Base-by-base conservation (phyloP, 2,888 invertebrate genomes). In the Caenorhabditis becei region DNA sequence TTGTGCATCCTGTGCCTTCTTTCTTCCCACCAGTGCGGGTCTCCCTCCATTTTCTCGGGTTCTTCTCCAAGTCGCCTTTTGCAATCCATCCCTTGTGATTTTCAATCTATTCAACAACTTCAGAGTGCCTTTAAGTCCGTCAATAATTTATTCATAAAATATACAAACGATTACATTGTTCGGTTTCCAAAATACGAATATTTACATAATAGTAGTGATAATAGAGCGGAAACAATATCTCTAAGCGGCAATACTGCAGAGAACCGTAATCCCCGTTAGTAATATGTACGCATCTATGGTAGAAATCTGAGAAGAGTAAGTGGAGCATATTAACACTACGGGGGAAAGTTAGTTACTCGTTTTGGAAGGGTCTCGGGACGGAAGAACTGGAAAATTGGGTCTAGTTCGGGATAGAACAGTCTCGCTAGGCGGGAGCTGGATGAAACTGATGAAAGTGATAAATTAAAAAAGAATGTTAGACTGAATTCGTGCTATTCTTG, bases 61-160 rank as follows among this genome's bases (percentile, higher is more conserved):
- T 18, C 2, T 28, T 20, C 16, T 41, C 11, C 28, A 20, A 18
- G 70, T 71, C 59, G 61, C 53, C 59, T 61, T 71, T 71, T 18
- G 26, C 63, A 26, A 24, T 23, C 18, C n/a, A 20, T 41, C 20
- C 18, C 62, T 20, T 54, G 66, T 74, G 59, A 61, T 66, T 18
- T 41, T 24, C 10, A 26, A 54, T 32, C 26, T 18, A 41, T 62
- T 71, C 32, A 51, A 16, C n/a, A n/a, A n/a, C n/a, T n/a, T n/a
- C n/a, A n/a, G n/a, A 28, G 28, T 54, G 23, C 47, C 47, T 65
- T 35, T 49, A 35, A 41, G 26, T 47, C 18, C 37, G 20, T 16
- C 16, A 77, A 77, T 70, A 51, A 70, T 70, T 69, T 72, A 72
- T 74, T 63, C 65, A 74, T 66, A 74, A 54, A 69, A 56, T 69